Percentiles rank a stretch among this genome's conserved stretches.
phyloP scores from a whole-genome alignment of 2,888 invertebrate genomes.

The Muschampia plurimacula region DNA sequence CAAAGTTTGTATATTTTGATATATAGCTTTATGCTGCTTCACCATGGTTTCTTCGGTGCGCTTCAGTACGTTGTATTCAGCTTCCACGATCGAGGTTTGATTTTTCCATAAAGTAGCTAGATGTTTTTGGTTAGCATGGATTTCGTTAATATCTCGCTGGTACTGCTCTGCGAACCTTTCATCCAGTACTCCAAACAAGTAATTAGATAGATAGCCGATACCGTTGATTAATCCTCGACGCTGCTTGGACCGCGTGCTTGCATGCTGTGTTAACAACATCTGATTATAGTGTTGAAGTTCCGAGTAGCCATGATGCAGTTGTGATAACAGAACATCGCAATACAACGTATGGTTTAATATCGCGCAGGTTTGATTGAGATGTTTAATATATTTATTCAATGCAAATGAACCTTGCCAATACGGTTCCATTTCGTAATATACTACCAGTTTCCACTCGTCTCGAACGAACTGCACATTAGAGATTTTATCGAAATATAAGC shows the following conservation, averaged over 20 bases:
- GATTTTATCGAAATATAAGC: not conserved
- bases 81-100: too few species aligned
- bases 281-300: not conserved
- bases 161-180: conserved; percentile 9
- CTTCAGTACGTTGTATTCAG: not conserved
- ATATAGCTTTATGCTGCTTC: not conserved
- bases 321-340: not conserved
- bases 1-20: too few species aligned
- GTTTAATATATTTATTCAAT: not conserved
- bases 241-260: not conserved
- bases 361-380: not conserved
- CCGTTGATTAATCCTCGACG: conserved; percentile 44
- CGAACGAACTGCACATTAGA: not conserved
- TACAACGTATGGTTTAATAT: not conserved
- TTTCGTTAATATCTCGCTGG: not conserved
- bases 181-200: conserved; percentile 44
- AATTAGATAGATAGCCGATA: conserved; percentile 40
- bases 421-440: not conserved
- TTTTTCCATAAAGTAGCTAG: not conserved
- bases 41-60: not conserved
- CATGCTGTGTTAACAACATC: not conserved
- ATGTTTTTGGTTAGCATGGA: not conserved
- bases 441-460: not conserved
- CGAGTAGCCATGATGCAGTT: not conserved
- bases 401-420: not conserved